These are phyloP conservation scores for Nestor notabilis DNA, from an alignment of 2,113 vertebrate genomes.

Conservation along the genomic window DNA sequence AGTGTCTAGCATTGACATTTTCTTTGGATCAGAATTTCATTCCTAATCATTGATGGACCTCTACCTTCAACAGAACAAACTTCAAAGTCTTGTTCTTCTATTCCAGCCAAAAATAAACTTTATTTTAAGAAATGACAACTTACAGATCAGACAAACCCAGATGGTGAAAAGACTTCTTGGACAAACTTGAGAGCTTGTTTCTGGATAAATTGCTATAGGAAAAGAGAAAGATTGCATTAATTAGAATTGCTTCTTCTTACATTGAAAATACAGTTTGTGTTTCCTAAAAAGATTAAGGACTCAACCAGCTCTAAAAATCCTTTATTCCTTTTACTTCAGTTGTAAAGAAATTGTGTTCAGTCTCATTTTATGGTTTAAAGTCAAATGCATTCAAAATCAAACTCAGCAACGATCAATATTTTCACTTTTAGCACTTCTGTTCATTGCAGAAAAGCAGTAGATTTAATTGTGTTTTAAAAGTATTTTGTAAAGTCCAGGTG, in stretches of 20 bases:
- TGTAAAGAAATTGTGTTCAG: background rate
- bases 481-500: constrained; percentile 56
- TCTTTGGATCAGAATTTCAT: background rate
- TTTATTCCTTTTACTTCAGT: background rate
- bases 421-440: background rate
- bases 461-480: constrained; percentile 28
- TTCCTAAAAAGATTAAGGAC: background rate
- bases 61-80: background rate
- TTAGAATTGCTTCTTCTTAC: constrained; percentile 15
- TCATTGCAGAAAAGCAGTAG: background rate
- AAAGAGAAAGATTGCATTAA: constrained; percentile 62
- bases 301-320: background rate
- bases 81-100: background rate
- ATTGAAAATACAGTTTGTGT: background rate
- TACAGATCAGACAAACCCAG: constrained; percentile 93
- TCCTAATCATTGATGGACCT: background rate
- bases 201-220: constrained; percentile 91
- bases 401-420: constrained; percentile 1
- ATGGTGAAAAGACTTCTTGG: constrained; percentile 91
- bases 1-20: background rate
- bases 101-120: background rate
- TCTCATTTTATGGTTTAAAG: background rate
- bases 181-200: constrained; percentile 93
- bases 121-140: constrained; percentile 75
- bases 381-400: background rate